These are phyloP conservation scores for Darevskia nairensis DNA, from an alignment of 2,797 vertebrate genomes.

Conservation along the genomic window DNA sequence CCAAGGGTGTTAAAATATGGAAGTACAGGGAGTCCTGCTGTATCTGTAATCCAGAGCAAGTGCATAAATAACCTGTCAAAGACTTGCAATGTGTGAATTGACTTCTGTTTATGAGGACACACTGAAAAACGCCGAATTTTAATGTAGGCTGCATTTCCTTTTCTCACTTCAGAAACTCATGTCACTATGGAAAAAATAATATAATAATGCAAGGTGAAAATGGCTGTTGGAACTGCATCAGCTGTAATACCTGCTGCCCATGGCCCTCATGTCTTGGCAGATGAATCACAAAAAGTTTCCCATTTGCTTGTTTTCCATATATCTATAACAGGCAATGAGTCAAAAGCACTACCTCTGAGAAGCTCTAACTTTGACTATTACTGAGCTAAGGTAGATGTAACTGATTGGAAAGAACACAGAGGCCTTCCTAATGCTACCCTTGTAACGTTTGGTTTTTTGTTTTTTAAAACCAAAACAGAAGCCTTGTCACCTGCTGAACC, in stretches of 20 bases:
- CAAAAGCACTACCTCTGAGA: slow-evolving; percentile 26
- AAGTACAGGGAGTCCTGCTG: background rate
- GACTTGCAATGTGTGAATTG: slow-evolving; percentile 55
- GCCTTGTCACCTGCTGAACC: slow-evolving; percentile 35
- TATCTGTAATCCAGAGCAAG: slow-evolving; percentile 48
- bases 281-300: slow-evolving; percentile 27
- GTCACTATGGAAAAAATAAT: background rate
- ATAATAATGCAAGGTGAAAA: slow-evolving; percentile 19
- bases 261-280: slow-evolving; percentile 16
- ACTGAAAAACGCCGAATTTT: slow-evolving; percentile 23
- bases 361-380: slow-evolving; percentile 30
- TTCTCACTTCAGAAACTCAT: slow-evolving; percentile 29
- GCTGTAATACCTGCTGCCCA: background rate
- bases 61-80: slow-evolving; percentile 48
- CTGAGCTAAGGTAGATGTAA: slow-evolving; percentile 43
- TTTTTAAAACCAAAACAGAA: background rate
- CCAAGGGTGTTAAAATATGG: background rate
- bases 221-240: slow-evolving; percentile 47
- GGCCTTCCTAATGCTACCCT: background rate
- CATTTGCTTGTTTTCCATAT: slow-evolving; percentile 29
- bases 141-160: slow-evolving; percentile 35
- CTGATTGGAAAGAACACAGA: slow-evolving; percentile 13
- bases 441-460: background rate
- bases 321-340: slow-evolving; percentile 23
- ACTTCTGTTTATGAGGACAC: slow-evolving; percentile 46